A percentile compares a stretch with the other conserved stretches of the same genome.
These are phyloP conservation scores for Spinus olivaceus DNA, from an alignment of 2,797 vertebrate species.

Conservation along the genomic window DNA sequence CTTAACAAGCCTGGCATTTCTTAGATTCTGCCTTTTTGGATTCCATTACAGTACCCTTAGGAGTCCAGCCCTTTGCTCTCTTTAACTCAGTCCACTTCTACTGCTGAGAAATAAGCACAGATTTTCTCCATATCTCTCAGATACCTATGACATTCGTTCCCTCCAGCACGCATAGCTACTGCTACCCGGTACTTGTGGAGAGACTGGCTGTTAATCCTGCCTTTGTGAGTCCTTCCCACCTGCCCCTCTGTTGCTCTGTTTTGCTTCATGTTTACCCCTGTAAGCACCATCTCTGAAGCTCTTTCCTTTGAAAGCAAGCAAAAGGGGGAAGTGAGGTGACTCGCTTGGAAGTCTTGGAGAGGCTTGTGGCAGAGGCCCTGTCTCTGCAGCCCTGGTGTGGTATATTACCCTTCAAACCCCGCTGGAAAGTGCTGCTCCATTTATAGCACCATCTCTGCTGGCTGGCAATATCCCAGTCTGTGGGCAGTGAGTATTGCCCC, in stretches of 20 bases:
- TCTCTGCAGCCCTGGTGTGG: neutral
- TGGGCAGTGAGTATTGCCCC: fast-evolving
- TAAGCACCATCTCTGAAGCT: neutral
- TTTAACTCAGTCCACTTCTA: neutral
- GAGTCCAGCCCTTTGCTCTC: neutral
- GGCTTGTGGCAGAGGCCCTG: neutral
- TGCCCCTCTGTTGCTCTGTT: neutral
- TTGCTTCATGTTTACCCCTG: neutral
- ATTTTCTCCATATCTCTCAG: neutral
- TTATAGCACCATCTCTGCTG: neutral
- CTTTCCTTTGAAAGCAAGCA: neutral
- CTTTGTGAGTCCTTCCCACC: neutral
- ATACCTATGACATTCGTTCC: neutral
- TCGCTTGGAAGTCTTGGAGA: fast-evolving
- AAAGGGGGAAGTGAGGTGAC: neutral
- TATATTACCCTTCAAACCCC: fast-evolving
- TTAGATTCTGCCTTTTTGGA: neutral
- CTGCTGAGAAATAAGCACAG: neutral
- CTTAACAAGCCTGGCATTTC: neutral
- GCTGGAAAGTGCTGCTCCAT: neutral
- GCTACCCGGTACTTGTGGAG: neutral
- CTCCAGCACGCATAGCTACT: fast-evolving
- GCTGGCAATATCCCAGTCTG: neutral
- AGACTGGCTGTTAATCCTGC: neutral
- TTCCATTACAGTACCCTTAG: neutral